Evolutionary conservation across 2,113 vertebrate species (phyloP), one percentile per base, ranked within the genome.

Genomic region (Zapornia atra): DNA sequence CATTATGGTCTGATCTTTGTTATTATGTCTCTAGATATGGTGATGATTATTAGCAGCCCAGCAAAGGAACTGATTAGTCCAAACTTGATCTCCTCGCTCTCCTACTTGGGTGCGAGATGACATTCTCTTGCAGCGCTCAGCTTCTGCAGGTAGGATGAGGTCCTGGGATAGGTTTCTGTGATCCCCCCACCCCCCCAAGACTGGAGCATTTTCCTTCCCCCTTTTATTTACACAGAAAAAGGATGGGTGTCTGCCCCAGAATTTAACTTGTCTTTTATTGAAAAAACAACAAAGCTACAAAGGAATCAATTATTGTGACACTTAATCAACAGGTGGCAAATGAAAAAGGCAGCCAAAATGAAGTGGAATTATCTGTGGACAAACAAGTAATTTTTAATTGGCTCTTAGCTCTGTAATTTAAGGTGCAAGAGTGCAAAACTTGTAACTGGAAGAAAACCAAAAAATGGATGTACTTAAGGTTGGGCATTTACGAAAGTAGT

Each of bases 1-100:
- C 6, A 1, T 57, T 66, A 8, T 0, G 0, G 7, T 33, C n/a
- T 70, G 25, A 40, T 86, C 40, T 68, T 79, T 20, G 7, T 38
- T 9, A 64, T 18, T 34, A 4, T 19, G 5, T 12, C 12, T 64
- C 34, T 42, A 42, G 29, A 7, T 22, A 5, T 15, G 36, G 34
- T 22, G 36, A 12, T 4, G 36, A 9, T 46, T 13, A 29, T 29
- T 73, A 53, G 64, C 40, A 46, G 19, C 1, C 40, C 44, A 50
- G 54, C 25, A 16, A 24, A 84, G 28, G 59, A 28, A 2, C 18
- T 13, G 22, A 1, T 21, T 46, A 10, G 25, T 33, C 40, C 82
- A 54, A 12, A 8, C 34, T 50, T 36, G 3, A 28, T 29, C 44
- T 78, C 28, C 17, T 11, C 2, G 29, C n/a, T 70, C 78, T 61